phyloP scores from a whole-genome alignment of 2,888 invertebrate species.

The Kuschelorhynchus macadamiae region DNA sequence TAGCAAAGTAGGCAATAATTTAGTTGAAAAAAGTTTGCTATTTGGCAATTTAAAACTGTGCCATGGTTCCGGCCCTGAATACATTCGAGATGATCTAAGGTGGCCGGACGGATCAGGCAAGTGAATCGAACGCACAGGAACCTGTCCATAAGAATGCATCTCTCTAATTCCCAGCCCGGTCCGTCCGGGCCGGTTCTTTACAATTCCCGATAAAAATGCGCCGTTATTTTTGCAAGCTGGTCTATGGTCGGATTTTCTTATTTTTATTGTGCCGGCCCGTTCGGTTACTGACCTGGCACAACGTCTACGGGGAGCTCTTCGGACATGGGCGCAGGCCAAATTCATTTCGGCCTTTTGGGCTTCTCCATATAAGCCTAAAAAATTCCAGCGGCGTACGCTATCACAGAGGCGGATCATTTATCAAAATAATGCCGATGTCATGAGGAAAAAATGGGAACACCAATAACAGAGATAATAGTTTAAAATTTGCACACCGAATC shows the following conservation, averaged over 20 bases:
- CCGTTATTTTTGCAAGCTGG: conserved; percentile 68
- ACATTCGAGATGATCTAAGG: too few relatives aligned
- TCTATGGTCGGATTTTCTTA: conserved; percentile 68
- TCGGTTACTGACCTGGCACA: conserved; percentile 64
- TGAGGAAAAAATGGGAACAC: too few relatives aligned
- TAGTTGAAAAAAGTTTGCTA: too few relatives aligned
- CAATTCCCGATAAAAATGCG: conserved; percentile 68
- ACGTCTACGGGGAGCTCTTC: conserved; percentile 61
- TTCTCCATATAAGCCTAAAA: not conserved
- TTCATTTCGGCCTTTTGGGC: conserved; percentile 29
- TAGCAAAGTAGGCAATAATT: too few relatives aligned
- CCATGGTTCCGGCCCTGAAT: too few relatives aligned
- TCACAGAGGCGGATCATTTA: not conserved
- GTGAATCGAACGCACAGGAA: conserved; percentile 44
- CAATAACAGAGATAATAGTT: too few relatives aligned
- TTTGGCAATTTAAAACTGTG: too few relatives aligned
- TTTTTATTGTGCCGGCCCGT: conserved; percentile 66
- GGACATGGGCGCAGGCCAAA: conserved; percentile 47
- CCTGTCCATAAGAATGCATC: conserved; percentile 58
- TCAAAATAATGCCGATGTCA: too few relatives aligned
- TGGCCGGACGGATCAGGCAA: not conserved
- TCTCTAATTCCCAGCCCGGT: conserved; percentile 61
- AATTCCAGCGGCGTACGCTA: not conserved
- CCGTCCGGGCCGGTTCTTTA: conserved; percentile 62
- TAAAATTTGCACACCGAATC: too few relatives aligned